Base-by-base conservation (phyloP, 2,113 vertebrate species). In the Circaetus gallicus region DNA sequence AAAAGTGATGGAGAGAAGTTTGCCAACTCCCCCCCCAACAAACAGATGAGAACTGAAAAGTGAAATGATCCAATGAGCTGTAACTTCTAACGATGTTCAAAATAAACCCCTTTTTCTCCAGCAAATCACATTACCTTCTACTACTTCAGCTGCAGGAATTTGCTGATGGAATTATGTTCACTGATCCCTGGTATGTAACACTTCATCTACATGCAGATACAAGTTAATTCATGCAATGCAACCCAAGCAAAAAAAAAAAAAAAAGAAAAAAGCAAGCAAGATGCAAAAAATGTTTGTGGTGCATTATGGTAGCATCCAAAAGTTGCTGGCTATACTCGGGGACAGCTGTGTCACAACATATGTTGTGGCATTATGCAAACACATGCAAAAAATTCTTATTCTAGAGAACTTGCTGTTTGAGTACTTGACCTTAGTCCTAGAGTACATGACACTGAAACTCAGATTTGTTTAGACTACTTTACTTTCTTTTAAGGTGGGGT, bases 161-260 rank as follows among this genome's bases (percentile, higher is more conserved):
- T 92, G 63, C 77, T 90, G 83, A 70, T 45, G 38, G 86, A 66
- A 47, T 70, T 38, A 2, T 7, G 11, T 67, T 80, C 36, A 19
- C 9, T 53, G 55, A 62, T 74, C 40, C 28, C 34, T 71, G 72
- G 19, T 45, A 24, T 13, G 55, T 74, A 67, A 63, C 19, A 19
- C 47, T 93, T 83, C 8, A 74, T 55, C 15, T 82, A 17, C 16
- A 3, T 6, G 8, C 25, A 19, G 7, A 3, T 4, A 3, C 0
- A 0, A 26, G 34, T 21, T 74, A 31, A 62, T 45, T 84, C 25
- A 58, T 20, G 15, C 24, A 63, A 31, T 14, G 16, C 21, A 69
- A n/a, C 42, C 29, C 16, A 36, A 79, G 24, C 1, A 1, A 13
- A 61, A 53, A 53, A 17, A 1, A 13, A 61, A 53, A 53, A 13